phyloP scores from a whole-genome alignment of 2,113 vertebrate species.

The Aphyosemion australe region DNA sequence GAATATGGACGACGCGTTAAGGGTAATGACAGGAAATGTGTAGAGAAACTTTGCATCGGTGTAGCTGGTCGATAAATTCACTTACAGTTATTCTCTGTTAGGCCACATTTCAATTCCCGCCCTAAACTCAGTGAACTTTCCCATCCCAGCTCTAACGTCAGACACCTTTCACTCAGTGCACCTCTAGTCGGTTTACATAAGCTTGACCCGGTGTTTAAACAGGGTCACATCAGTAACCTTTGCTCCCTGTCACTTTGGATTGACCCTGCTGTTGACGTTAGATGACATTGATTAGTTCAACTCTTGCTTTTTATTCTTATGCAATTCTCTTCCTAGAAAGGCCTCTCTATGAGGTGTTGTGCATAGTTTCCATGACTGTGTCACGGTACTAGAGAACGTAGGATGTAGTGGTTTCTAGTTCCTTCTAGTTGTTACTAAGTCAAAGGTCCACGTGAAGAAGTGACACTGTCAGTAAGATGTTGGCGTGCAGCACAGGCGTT shows the following conservation, averaged over 20 bases:
- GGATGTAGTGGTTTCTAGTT: no score
- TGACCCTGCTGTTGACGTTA: not conserved
- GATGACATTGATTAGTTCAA: no score
- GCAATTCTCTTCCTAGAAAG: not conserved
- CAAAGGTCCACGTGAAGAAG: not conserved
- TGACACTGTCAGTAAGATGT: not conserved
- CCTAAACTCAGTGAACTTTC: not conserved
- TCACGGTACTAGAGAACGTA: not conserved
- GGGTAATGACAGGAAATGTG: not conserved
- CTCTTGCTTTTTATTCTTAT: no score
- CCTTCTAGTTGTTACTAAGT: no score
- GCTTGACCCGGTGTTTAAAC: conserved; percentile 13
- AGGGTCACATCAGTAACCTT: conserved; percentile 23
- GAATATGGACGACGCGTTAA: not conserved
- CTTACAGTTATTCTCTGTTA: not conserved
- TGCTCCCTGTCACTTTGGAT: conserved; percentile 6
- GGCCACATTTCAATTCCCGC: not conserved
- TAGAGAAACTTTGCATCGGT: no score
- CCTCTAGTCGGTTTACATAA: conserved; percentile 20
- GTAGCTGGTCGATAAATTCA: not conserved
- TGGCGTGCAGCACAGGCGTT: conserved; percentile 21
- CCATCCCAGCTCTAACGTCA: conserved; percentile 8
- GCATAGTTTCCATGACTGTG: not conserved
- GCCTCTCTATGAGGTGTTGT: not conserved
- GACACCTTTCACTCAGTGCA: conserved; percentile 18